Percentiles rank a stretch among this genome's conserved stretches.
Conservation (phyloP, 2,797 vertebrate genomes). For the Paramormyrops hopkinsi region DNA sequence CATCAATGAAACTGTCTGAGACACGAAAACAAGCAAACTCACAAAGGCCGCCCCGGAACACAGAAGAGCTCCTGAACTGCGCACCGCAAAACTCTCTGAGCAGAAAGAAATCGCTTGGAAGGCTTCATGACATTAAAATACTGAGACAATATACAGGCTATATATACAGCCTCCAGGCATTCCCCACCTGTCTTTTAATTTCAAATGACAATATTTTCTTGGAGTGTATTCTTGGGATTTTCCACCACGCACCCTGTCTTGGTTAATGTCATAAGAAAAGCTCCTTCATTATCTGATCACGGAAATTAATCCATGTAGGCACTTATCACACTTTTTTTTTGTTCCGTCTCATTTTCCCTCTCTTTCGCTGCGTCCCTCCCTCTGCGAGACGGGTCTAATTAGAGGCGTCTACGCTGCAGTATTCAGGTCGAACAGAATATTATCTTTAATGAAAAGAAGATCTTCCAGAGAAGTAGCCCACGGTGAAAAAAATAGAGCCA, state of each 20-base stretch:
- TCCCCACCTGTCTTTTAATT: not conserved
- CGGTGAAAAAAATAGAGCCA: conserved; percentile 43
- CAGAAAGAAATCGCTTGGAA: not conserved
- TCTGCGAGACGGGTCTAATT: conserved; percentile 38
- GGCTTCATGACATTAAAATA: not conserved
- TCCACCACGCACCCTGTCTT: conserved; percentile 28
- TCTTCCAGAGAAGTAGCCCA: conserved; percentile 45
- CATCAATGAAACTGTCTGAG: not conserved
- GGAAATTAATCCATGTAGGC: conserved; percentile 41
- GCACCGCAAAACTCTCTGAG: not conserved
- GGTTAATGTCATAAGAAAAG: conserved; percentile 47
- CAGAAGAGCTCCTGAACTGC: not conserved
- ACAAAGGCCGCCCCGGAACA: not conserved
- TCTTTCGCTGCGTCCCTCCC: not conserved
- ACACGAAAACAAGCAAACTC: not conserved
- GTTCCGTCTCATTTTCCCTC: not conserved
- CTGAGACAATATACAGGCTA: not conserved
- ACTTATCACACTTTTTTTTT: conserved; percentile 41
- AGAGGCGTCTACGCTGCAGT: conserved; percentile 45
- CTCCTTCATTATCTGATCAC: conserved; percentile 33
- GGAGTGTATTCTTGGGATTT: conserved; percentile 10
- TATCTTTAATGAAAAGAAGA: conserved; percentile 60
- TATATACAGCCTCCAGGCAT: not conserved
- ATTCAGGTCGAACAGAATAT: conserved; percentile 58
- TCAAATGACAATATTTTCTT: conserved; percentile 9